These are phyloP conservation scores for Notiomystis cincta DNA, from an alignment of 2,113 vertebrate species.

Conservation along the genomic window DNA sequence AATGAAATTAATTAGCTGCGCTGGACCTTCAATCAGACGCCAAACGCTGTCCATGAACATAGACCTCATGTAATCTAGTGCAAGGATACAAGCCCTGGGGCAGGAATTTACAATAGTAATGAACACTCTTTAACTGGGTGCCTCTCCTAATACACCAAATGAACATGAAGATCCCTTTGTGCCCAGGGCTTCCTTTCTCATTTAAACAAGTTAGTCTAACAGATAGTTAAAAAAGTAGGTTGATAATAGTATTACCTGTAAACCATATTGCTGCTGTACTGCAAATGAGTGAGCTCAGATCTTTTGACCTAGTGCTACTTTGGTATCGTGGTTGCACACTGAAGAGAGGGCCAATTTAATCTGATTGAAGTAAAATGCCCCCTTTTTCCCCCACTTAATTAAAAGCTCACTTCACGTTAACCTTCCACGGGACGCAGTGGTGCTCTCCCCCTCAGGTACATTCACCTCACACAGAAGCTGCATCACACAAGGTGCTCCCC, in stretches of 20 bases:
- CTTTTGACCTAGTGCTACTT: conserved; percentile 26
- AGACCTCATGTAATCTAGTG: conserved; percentile 97
- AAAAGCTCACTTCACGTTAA: conserved; percentile 48
- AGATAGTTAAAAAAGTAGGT: conserved; percentile 87
- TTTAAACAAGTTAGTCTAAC: conserved; percentile 85
- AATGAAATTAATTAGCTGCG: conserved; percentile 99
- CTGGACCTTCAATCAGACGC: conserved; percentile 99
- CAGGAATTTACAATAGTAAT: conserved; percentile 99
- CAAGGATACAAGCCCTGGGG: conserved; percentile 90
- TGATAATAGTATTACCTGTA: conserved; percentile 76
- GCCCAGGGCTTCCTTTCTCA: conserved; percentile 85
- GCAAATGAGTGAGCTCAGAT: conserved; percentile 60
- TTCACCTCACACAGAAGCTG: conserved; percentile 45
- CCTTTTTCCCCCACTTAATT: conserved; percentile 11
- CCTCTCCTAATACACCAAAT: conserved; percentile 94
- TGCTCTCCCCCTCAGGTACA: conserved; percentile 3
- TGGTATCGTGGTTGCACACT: not conserved
- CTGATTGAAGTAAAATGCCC: conserved; percentile 13
- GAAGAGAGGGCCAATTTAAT: conserved; percentile 34
- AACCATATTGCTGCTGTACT: conserved; percentile 70
- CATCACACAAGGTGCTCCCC: conserved; percentile 53
- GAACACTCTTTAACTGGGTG: conserved; percentile 98
- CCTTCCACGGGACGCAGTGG: conserved; percentile 11
- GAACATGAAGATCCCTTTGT: conserved; percentile 92
- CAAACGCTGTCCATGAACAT: conserved; percentile 96